Evolutionary conservation across 2,113 vertebrate species (phyloP).

Genomic region (Acanthochromis polyacanthus): DNA sequence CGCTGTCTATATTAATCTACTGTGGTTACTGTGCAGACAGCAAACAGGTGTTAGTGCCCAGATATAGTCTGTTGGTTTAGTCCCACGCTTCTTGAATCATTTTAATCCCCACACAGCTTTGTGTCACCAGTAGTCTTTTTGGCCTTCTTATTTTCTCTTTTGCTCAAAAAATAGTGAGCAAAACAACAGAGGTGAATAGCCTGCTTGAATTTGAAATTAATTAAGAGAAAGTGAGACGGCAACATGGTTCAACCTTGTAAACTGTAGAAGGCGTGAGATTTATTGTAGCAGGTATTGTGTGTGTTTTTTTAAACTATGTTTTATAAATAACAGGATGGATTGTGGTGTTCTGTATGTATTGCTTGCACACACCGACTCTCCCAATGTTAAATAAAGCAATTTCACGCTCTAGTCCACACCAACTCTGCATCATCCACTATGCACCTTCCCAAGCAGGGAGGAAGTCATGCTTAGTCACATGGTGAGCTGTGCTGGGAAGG

Average conservation of each 20-base stretch:
- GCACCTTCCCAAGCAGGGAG: conserved; percentile 60
- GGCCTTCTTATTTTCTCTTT: not conserved
- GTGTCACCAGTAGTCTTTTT: not conserved
- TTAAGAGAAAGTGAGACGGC: conserved; percentile 2
- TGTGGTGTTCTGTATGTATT: conserved; percentile 7
- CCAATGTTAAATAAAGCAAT: conserved; percentile 72
- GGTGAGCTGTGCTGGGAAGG: conserved; percentile 34
- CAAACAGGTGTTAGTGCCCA: conserved; percentile 28
- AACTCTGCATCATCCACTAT: conserved; percentile 50
- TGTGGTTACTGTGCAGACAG: conserved; percentile 36
- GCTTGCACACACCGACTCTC: conserved; percentile 37
- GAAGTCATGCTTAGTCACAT: conserved; percentile 63
- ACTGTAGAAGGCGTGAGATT: not conserved
- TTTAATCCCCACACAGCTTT: conserved; percentile 39
- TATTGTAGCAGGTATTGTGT: not conserved
- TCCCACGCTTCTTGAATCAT: conserved; percentile 31
- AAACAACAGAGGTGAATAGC: not conserved
- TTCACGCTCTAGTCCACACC: conserved; percentile 66
- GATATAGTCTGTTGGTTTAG: conserved; percentile 23
- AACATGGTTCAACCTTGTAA: not conserved
- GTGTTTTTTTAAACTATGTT: conserved; percentile 14
- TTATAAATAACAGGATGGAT: conserved; percentile 23
- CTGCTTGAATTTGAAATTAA: conserved; percentile 9
- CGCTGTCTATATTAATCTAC: conserved; percentile 44
- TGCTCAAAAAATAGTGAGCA: not conserved